Percentiles rank a stretch among this genome's conserved stretches.
Conservation (phyloP, 2,797 vertebrate genomes). For the Notolabrus celidotus region DNA sequence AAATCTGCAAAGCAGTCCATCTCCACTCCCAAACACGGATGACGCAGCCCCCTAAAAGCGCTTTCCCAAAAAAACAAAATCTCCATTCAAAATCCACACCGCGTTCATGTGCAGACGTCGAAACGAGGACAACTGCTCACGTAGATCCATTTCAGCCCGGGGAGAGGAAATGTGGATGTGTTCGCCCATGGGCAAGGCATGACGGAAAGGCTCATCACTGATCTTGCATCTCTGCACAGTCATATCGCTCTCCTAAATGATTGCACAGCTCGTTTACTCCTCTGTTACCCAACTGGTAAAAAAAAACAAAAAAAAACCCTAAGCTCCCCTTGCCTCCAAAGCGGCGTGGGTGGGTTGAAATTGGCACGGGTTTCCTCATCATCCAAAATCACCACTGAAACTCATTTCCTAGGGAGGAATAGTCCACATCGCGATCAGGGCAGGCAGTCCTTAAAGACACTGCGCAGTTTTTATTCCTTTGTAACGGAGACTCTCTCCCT, state of each 20-base stretch:
- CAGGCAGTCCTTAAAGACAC: conserved; percentile 73
- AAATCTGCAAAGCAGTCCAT: conserved; percentile 71
- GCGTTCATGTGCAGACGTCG: conserved; percentile 65
- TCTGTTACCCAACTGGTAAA: conserved; percentile 52
- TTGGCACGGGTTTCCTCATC: conserved; percentile 34
- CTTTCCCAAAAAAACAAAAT: conserved; percentile 41
- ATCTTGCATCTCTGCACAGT: conserved; percentile 63
- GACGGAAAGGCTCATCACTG: conserved; percentile 44
- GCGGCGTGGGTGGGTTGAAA: conserved; percentile 22
- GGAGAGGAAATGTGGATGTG: conserved; percentile 41
- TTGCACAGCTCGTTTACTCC: conserved; percentile 45
- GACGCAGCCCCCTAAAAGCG: conserved; percentile 73
- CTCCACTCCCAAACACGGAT: conserved; percentile 61
- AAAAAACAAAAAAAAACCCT: conserved; percentile 35
- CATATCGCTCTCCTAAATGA: conserved; percentile 31
- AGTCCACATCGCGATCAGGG: conserved; percentile 40
- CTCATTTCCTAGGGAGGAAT: conserved; percentile 13
- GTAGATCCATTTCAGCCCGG: conserved; percentile 21
- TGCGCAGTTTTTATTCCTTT: conserved; percentile 89
- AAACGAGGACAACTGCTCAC: conserved; percentile 27
- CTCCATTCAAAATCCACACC: conserved; percentile 58
- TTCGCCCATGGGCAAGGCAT: conserved; percentile 53
- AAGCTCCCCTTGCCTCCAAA: conserved; percentile 37
- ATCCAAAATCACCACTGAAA: conserved; percentile 28
- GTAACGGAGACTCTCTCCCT: conserved; percentile 80